Evolutionary conservation across 2,797 vertebrate genomes (phyloP).

Genomic region (Anguilla pacifica): DNA sequence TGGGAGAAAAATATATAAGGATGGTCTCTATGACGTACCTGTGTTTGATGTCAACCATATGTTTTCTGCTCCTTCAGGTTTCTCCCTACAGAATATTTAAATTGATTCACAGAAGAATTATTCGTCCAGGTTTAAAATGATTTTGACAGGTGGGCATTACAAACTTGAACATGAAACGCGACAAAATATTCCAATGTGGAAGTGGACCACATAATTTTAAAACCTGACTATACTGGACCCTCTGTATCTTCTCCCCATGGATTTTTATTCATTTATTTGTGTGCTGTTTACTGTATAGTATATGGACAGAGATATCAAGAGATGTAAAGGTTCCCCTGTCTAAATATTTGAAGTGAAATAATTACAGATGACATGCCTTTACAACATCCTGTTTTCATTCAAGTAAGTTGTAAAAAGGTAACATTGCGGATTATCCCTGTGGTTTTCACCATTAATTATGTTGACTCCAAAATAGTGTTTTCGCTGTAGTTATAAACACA

Average conservation of each 20-base stretch:
- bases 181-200: not conserved
- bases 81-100: not conserved
- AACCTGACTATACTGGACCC: not conserved
- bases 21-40: not conserved
- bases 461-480: not conserved
- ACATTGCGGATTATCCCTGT: not conserved
- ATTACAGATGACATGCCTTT: not conserved
- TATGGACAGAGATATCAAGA: not conserved
- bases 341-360: not conserved
- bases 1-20: not conserved
- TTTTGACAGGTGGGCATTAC: not conserved
- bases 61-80: not conserved
- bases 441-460: not conserved
- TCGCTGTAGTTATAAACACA: not conserved
- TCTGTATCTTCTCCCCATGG: not conserved
- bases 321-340: not conserved
- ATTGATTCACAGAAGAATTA: not conserved
- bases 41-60: slow-evolving; percentile 13
- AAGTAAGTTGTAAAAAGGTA: not conserved
- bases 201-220: not conserved
- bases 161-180: not conserved
- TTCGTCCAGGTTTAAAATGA: not conserved
- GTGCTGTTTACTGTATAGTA: not conserved
- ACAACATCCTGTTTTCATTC: not conserved
- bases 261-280: not conserved